Conservation (phyloP, 2,888 invertebrate genomes). For the Mythimna lalbum region DNA sequence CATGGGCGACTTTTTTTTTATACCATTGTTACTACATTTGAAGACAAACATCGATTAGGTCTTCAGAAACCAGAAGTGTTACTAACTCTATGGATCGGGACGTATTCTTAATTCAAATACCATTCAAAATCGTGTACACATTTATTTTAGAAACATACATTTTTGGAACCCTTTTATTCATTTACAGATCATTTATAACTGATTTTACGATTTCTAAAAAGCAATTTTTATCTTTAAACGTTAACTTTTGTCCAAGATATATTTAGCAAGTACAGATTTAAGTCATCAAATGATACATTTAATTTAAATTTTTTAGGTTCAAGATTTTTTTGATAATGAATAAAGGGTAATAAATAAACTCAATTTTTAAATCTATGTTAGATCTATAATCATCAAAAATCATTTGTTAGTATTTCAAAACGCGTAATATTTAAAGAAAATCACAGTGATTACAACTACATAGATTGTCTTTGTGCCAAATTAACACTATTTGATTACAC, state of each 20-base stretch:
- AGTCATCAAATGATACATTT: background rate
- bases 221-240: background rate
- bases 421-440: slow-evolving; percentile 49
- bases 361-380: slow-evolving; percentile 47
- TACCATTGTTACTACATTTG: background rate
- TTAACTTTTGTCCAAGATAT: background rate
- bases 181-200: background rate
- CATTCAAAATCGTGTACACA: slow-evolving; percentile 38
- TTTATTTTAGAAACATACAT: slow-evolving; percentile 34
- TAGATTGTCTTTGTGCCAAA: slow-evolving; percentile 55
- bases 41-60: background rate
- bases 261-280: background rate
- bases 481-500: slow-evolving; percentile 48
- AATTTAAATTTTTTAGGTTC: background rate
- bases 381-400: slow-evolving; percentile 54
- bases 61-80: background rate
- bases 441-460: slow-evolving; percentile 63
- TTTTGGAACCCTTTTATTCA: slow-evolving; percentile 39
- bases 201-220: background rate
- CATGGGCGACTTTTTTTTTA: background rate
- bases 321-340: background rate
- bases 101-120: slow-evolving; percentile 35
- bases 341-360: slow-evolving; percentile 19
- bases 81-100: slow-evolving; percentile 28
- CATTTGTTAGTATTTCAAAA: slow-evolving; percentile 57